Base-by-base conservation (phyloP, 2,888 invertebrate species). In the Pediacus dermestoides region DNA sequence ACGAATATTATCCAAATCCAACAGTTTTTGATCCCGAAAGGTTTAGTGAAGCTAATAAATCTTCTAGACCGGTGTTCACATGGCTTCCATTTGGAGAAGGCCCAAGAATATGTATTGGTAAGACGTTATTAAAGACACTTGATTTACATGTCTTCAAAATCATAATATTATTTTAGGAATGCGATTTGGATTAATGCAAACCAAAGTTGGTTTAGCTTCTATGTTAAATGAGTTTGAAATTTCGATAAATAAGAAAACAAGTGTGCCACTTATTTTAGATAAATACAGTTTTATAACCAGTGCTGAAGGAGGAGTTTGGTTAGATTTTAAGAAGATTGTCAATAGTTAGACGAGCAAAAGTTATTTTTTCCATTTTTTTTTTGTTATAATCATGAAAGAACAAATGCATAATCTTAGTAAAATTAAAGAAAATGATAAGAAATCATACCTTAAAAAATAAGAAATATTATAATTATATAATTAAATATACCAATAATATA, bases 21-120 rank as follows among this genome's bases (percentile, higher is more conserved):
- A 70, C 76, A 1, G 68, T 68, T 16, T 81, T 80, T 42, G 71
- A 74, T 33, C 80, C 80, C 0, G 76, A 79, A 12, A 68, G 80
- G 42, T 81, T 80, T 60, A 58, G 70, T 1, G 64, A 69, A 4
- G 72, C 73, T 32, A 72, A 72, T 12, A 75, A 74, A 40, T 66
- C 70, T 0, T 68, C 67, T 18, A 62, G 77, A 26, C 74, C 76
- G 37, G 71, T 69, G 1, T 75, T 70, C 44, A 69, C 72, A 37
- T 76, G 73, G 70, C 66, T 76, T 66, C 76, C 76, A 1, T 76
- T 76, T 51, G 76, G 76, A 1, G 76, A 74, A 53, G 76, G 76
- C 1, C 76, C 76, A 4, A 66, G 74, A 39, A 73, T 74, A 59
- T 77, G 76, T 53, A 67, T 76, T 53, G 76, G 75, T 75, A 57